A percentile compares a stretch with the other conserved stretches of the same genome.
These are phyloP conservation scores for Ceratina australensis DNA, from an alignment of 1,140 invertebrate species.

Conservation along the genomic window DNA sequence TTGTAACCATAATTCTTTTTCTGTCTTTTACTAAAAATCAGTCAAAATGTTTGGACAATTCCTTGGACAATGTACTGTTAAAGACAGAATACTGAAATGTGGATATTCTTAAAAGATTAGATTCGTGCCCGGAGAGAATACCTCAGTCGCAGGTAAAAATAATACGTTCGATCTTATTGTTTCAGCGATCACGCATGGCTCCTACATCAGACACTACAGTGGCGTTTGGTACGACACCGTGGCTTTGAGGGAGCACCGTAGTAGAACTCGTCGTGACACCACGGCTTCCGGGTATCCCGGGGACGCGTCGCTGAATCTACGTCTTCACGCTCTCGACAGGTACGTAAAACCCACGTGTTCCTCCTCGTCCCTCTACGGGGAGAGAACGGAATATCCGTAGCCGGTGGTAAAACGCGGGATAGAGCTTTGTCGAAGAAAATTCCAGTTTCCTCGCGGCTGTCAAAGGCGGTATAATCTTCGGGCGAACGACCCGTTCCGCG, in stretches of 20 bases:
- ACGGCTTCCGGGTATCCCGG: conserved; percentile 44
- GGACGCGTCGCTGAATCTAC: conserved; percentile 51
- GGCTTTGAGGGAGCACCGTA: conserved; percentile 54
- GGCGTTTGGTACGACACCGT: conserved; percentile 51
- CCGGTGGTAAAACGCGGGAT: neutral
- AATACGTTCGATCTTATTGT: conserved; percentile 2
- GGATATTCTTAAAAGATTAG: too few relatives aligned
- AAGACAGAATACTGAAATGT: too few relatives aligned
- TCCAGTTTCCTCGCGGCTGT: conserved; percentile 22
- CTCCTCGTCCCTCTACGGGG: neutral
- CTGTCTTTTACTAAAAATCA: too few relatives aligned
- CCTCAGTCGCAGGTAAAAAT: neutral
- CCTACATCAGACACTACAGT: conserved; percentile 57
- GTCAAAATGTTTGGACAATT: too few relatives aligned
- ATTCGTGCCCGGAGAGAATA: too few relatives aligned
- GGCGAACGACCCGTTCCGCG: conserved; percentile 6
- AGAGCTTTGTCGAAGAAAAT: conserved; percentile 29
- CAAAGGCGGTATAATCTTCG: conserved; percentile 35
- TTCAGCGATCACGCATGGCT: conserved; percentile 58
- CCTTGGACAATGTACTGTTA: too few relatives aligned
- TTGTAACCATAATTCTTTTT: too few relatives aligned
- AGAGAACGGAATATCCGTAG: neutral
- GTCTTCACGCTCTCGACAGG: conserved; percentile 60
- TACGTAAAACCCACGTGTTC: conserved; percentile 36
- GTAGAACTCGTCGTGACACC: conserved; percentile 56